Evolutionary conservation across 1,140 invertebrate genomes (phyloP).

Genomic region (Adelges cooleyi): DNA sequence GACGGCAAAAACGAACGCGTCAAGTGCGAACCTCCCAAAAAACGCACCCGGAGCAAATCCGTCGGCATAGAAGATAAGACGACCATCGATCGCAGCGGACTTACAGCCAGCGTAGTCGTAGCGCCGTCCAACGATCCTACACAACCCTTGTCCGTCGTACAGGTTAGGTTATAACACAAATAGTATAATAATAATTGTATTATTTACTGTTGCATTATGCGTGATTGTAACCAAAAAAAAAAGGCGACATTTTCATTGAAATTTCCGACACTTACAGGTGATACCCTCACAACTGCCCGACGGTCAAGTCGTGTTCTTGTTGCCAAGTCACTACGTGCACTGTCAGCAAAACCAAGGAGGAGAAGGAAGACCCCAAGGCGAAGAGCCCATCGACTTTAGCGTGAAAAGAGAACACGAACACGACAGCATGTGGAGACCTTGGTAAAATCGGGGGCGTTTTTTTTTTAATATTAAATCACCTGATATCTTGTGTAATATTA

Average conservation of each 20-base stretch:
- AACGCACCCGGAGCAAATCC: conserved; percentile 19
- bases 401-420: conserved; percentile 32
- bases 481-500: no score
- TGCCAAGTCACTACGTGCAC: conserved; percentile 46
- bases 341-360: conserved; percentile 40
- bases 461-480: no score
- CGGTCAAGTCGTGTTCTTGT: conserved; percentile 45
- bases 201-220: no score
- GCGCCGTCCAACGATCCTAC: conserved; percentile 18
- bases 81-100: conserved; percentile 2
- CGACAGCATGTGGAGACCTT: conserved; percentile 34
- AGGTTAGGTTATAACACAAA: background rate
- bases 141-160: conserved; percentile 22
- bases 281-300: conserved; percentile 45
- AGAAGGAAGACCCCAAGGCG: conserved; percentile 34
- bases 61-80: conserved; percentile 10
- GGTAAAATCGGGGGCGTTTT: conserved; percentile 30
- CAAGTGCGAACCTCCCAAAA: background rate
- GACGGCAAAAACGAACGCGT: conserved; percentile 21
- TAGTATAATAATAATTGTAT: no score
- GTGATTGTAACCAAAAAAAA: no score
- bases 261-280: conserved; percentile 42
- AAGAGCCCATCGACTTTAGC: conserved; percentile 34
- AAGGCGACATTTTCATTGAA: no score
- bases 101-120: conserved; percentile 21